Percentiles rank a stretch among this genome's conserved stretches.
phyloP scores from a whole-genome alignment of 2,113 vertebrate genomes.

The Pleuronectes platessa region DNA sequence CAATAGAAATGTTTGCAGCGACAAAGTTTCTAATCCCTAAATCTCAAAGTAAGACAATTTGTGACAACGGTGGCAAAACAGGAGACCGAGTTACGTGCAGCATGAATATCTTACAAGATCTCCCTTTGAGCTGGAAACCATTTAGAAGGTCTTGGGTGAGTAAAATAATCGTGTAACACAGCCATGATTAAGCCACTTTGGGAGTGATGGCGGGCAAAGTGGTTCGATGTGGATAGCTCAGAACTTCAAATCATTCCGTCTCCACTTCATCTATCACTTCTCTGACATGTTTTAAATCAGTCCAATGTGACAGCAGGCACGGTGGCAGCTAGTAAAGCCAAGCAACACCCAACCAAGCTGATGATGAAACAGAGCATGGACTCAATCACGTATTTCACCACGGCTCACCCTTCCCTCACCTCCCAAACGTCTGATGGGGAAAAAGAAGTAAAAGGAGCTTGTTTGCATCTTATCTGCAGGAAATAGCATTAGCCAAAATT shows the following conservation, averaged over 20 bases:
- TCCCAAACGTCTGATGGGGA: conserved; percentile 54
- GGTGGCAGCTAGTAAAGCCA: background rate
- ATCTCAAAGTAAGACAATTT: conserved; percentile 7
- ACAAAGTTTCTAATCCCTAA: background rate
- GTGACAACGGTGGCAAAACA: conserved; percentile 5
- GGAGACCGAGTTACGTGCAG: conserved; percentile 35
- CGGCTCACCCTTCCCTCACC: conserved; percentile 36
- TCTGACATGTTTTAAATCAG: conserved; percentile 16
- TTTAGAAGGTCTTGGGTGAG: conserved; percentile 79
- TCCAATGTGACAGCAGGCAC: background rate
- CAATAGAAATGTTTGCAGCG: background rate
- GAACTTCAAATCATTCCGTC: conserved; percentile 33
- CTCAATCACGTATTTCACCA: conserved; percentile 22
- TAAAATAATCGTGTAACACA: conserved; percentile 73
- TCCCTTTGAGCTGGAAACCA: conserved; percentile 80
- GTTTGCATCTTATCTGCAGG: conserved; percentile 83
- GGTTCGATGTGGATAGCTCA: conserved; percentile 38
- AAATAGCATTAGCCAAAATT: conserved; percentile 84
- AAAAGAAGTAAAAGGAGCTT: conserved; percentile 73
- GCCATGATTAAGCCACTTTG: conserved; percentile 76
- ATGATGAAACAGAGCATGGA: conserved; percentile 44
- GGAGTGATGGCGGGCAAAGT: conserved; percentile 58
- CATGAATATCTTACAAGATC: conserved; percentile 74
- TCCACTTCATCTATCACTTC: background rate
- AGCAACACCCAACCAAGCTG: conserved; percentile 29